Percentiles rank a stretch among this genome's conserved stretches.
Evolutionary conservation across 2,888 invertebrate genomes (phyloP).

Genomic region (Caenorhabditis zanzibari): DNA sequence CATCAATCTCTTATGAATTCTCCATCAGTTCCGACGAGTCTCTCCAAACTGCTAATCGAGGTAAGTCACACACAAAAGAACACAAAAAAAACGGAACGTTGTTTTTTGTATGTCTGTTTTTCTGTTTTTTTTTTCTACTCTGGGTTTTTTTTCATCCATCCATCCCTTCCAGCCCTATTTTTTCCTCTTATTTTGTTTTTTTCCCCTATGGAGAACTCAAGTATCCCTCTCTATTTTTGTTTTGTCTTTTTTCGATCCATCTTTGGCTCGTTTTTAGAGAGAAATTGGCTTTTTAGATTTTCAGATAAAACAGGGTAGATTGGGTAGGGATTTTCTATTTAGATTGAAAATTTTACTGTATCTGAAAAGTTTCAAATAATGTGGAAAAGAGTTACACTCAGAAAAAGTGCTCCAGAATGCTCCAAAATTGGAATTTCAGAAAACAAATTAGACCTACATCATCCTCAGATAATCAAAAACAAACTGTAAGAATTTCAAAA

Average conservation of each 20-base stretch:
- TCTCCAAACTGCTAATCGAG: slow-evolving; percentile 61
- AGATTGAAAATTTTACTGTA: no score
- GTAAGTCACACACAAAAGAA: slow-evolving; percentile 37
- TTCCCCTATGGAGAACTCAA: slow-evolving; percentile 16
- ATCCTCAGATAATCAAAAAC: no score
- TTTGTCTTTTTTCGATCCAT: neutral
- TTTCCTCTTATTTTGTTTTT: slow-evolving; percentile 5
- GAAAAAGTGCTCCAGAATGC: no score
- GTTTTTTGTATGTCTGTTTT: slow-evolving; percentile 45
- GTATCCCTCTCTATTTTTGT: slow-evolving; percentile 20
- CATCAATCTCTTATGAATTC: slow-evolving; percentile 59
- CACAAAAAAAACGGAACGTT: slow-evolving; percentile 1
- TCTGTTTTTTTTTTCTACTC: slow-evolving; percentile 28
- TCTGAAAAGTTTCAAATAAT: no score
- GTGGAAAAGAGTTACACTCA: no score
- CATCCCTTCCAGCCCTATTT: slow-evolving; percentile 13
- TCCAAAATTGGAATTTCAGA: no score
- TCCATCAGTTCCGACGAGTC: slow-evolving; percentile 58
- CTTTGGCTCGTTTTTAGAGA: slow-evolving; percentile 12
- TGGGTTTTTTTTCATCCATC: neutral
- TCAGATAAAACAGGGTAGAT: neutral
- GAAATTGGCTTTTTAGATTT: neutral
- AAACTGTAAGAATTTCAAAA: no score
- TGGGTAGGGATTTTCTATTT: neutral
- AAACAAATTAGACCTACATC: no score